A percentile compares a stretch with the other conserved stretches of the same genome.
Conservation (phyloP, 2,797 vertebrate species). For the Pseudochirops corinnae region DNA sequence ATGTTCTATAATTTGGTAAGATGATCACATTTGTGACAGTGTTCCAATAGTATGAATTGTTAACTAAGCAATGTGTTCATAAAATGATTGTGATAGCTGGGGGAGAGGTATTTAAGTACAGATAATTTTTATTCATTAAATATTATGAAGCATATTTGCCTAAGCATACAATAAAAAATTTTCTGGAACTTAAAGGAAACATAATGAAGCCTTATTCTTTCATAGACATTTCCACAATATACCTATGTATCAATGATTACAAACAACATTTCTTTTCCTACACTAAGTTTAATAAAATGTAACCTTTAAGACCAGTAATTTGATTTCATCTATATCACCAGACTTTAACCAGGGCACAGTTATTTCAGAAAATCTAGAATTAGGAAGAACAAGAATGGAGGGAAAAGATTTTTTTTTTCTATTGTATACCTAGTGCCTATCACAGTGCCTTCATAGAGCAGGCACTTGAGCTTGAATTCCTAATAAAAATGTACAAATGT, state of each 20-base stretch:
- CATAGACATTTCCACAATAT: background rate
- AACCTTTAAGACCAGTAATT: background rate
- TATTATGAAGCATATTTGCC: background rate
- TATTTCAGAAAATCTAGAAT: background rate
- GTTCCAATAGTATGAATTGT: conserved; percentile 15
- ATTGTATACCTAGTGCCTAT: background rate
- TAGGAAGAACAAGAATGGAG: background rate
- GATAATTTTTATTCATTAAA: conserved; percentile 36
- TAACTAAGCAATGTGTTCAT: conserved; percentile 35
- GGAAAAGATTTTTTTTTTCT: background rate
- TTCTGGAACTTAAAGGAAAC: background rate
- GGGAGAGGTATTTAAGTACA: conserved; percentile 30
- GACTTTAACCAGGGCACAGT: background rate
- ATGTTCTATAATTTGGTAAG: conserved; percentile 8
- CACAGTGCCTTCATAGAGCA: background rate
- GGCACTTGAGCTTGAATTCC: background rate
- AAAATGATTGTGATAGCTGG: conserved; percentile 36
- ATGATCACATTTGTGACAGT: conserved; percentile 37
- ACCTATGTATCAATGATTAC: background rate
- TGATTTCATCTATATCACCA: conserved; percentile 27
- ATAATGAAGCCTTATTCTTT: background rate
- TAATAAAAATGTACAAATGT: conserved; percentile 37
- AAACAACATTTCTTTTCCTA: background rate
- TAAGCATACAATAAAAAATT: conserved; percentile 1
- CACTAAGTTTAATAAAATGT: background rate